A percentile compares a stretch with the other conserved stretches of the same genome.
Evolutionary conservation across 2,888 invertebrate species (phyloP).

Genomic region (Chaetoderma sp.): DNA sequence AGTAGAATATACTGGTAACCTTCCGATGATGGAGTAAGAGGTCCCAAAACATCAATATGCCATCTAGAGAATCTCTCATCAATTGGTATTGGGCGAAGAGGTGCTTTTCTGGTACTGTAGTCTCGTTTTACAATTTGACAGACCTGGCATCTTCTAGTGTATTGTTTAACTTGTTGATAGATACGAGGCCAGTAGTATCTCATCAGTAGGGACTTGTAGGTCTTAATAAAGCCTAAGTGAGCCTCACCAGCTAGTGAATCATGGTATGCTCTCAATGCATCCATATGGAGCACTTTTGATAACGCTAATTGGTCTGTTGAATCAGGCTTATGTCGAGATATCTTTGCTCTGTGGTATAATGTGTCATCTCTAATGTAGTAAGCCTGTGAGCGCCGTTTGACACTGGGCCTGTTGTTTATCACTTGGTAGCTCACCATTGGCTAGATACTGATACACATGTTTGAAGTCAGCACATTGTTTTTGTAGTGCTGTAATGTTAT

Average conservation of each 20-base stretch:
- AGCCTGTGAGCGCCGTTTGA: too few species aligned
- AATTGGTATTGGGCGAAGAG: not conserved
- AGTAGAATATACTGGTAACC: not conserved
- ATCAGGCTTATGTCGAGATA: too few species aligned
- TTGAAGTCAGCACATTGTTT: too few species aligned
- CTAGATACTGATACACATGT: too few species aligned
- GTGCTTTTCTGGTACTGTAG: too few species aligned
- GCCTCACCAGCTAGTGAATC: not conserved
- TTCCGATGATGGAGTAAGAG: not conserved
- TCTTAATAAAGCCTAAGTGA: conserved; percentile 6
- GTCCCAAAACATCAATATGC: not conserved
- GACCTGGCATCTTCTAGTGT: too few species aligned
- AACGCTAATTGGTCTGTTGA: too few species aligned
- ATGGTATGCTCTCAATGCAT: not conserved
- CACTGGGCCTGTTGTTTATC: not conserved
- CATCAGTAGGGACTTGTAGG: not conserved
- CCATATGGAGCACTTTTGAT: too few species aligned
- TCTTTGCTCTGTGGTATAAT: not conserved
- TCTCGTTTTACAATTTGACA: too few species aligned
- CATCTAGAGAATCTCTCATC: not conserved
- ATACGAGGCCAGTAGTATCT: conserved; percentile 37
- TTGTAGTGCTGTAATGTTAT: too few species aligned
- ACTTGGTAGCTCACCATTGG: not conserved
- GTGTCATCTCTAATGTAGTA: not conserved
- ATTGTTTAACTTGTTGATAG: too few species aligned